Base-by-base conservation (phyloP, 2,888 invertebrate genomes). In the Vanessa cardui region DNA sequence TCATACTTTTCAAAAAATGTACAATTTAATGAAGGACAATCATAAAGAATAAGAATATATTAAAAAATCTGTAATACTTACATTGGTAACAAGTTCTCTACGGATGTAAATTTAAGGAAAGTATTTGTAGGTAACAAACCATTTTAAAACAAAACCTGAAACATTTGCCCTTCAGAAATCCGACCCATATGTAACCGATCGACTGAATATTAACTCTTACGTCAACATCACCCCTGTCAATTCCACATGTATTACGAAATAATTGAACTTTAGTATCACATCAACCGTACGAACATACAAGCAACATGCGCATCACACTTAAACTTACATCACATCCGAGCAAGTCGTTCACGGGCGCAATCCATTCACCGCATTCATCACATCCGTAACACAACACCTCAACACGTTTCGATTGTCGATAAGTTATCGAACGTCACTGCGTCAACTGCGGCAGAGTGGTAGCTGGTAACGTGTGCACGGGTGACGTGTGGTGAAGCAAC, bases 361-460 rank as follows among this genome's bases (percentile, higher is more conserved):
- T 72, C 71, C 72, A 67, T 72, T 72, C 64, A 59, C 50, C 58
- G 66, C 66, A 62, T 69, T 49, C 64, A 69, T 58, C 68, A 69
- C 71, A 62, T 62, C 31, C 62, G 70, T 69, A 64, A 68, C 71
- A 72, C 71, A 62, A 69, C 71, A 72, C 69, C 64, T 65, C 59
- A 70, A 66, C 71, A 69, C 63, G 69, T 65, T 65, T 16, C 64
- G 62, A 65, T 56, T 49, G 62, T 66, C 65, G 63, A 70, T 68
- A 66, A 59, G 71, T 64, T 73, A 69, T 74, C 70, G 72, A 69
- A 82, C 86, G 88, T 85, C 86, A 89, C 85, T 89, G 88, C 88
- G 84, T 83, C 74, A 74, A 62, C 71, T 66, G 72, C 72, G 72
- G 73, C 18, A 45, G n/a, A 59, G 68, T 58, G 50, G 67, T 68